phyloP scores from a whole-genome alignment of 2,113 vertebrate species.

The Formicarius rufipectus region DNA sequence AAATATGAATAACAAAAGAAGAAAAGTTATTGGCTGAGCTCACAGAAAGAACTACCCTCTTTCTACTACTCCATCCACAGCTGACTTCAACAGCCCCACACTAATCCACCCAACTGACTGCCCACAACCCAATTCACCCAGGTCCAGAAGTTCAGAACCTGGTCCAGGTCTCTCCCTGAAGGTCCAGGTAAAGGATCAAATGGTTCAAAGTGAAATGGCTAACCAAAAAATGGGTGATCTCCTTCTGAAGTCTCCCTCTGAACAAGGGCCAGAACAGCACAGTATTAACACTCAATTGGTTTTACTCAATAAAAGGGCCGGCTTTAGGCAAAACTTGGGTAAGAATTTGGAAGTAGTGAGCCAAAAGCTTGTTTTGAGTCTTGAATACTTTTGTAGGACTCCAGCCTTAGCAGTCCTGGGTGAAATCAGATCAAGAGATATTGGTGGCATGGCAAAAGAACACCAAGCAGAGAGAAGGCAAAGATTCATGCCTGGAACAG shows the following conservation, averaged over 20 bases:
- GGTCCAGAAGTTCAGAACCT: background rate
- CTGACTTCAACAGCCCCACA: background rate
- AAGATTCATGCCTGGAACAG: background rate
- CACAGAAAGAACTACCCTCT: background rate
- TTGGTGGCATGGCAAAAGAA: background rate
- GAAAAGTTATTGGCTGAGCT: background rate
- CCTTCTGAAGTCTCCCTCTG: background rate
- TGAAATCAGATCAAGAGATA: background rate
- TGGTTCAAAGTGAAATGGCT: background rate
- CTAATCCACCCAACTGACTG: background rate
- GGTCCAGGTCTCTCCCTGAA: background rate
- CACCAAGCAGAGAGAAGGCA: background rate
- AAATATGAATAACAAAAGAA: background rate
- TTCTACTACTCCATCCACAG: fast-evolving
- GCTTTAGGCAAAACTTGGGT: background rate
- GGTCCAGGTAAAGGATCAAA: background rate
- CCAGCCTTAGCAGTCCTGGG: fast-evolving
- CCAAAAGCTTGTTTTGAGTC: background rate
- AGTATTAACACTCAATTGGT: background rate
- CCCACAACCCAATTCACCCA: background rate
- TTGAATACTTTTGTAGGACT: background rate
- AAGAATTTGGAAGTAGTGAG: background rate
- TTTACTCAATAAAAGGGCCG: background rate
- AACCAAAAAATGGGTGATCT: background rate
- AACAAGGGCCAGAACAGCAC: background rate